phyloP scores from a whole-genome alignment of 1,140 invertebrate genomes.

The Neodiprion pinetum region DNA sequence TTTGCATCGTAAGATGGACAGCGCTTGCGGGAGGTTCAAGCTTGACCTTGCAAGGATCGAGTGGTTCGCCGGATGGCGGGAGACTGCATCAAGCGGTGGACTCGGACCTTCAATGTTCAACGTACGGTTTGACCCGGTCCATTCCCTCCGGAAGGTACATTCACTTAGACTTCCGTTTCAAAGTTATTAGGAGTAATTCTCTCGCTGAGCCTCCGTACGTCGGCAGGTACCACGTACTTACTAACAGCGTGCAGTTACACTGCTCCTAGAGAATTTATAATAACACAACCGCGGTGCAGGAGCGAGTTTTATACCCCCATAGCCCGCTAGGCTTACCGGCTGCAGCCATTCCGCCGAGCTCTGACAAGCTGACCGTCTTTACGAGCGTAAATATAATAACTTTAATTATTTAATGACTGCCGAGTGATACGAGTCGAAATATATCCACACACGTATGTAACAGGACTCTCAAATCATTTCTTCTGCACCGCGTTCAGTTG shows the following conservation, averaged over 20 bases:
- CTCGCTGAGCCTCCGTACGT: conserved; percentile 34
- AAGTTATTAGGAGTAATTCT: conserved; percentile 42
- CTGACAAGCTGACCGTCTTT: conserved; percentile 1
- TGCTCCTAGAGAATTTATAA: conserved; percentile 55
- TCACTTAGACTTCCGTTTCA: conserved; percentile 41
- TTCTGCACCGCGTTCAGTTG: conserved; percentile 18
- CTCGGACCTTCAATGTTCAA: conserved; percentile 52
- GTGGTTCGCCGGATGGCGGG: neutral
- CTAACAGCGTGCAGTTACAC: conserved; percentile 29
- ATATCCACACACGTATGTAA: neutral
- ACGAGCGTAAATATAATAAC: conserved; percentile 16
- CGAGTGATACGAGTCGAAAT: conserved; percentile 17
- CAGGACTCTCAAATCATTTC: neutral
- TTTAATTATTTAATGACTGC: conserved; percentile 32
- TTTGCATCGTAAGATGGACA: neutral
- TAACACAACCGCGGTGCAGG: conserved; percentile 36
- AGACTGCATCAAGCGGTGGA: neutral
- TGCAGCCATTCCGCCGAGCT: neutral
- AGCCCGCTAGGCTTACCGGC: neutral
- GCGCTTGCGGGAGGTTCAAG: neutral
- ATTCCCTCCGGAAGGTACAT: conserved; percentile 36
- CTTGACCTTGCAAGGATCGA: neutral
- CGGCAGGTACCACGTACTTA: conserved; percentile 29
- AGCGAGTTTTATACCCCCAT: conserved; percentile 1
- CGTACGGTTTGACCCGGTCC: conserved; percentile 51